These are phyloP conservation scores for Acanthis flammea DNA, from an alignment of 2,797 vertebrate genomes.

Conservation along the genomic window DNA sequence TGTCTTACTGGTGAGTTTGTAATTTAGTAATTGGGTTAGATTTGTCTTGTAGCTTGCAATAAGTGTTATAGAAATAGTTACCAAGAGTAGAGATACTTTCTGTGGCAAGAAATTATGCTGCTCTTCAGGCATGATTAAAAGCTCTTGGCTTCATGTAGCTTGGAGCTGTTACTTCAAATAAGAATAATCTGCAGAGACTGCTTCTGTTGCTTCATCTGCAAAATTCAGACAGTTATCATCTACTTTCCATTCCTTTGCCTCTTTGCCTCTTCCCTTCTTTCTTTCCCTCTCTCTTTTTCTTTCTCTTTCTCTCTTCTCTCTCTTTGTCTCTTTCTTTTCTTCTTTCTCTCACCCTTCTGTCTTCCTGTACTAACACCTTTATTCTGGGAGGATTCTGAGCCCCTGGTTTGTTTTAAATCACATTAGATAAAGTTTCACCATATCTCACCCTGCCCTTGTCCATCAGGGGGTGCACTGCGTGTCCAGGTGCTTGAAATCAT, in stretches of 20 bases:
- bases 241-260: neutral
- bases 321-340: neutral
- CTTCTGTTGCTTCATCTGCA: neutral
- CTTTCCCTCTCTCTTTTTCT: too few species aligned
- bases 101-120: neutral
- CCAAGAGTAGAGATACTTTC: neutral
- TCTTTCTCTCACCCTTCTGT: neutral
- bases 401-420: neutral
- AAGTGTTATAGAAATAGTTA: neutral
- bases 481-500: neutral
- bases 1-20: neutral
- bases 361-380: neutral
- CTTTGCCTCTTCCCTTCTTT: too few species aligned
- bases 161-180: neutral
- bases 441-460: neutral
- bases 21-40: neutral
- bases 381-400: neutral
- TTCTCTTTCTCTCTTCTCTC: too few species aligned
- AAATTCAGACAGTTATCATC: neutral
- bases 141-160: neutral
- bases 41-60: neutral
- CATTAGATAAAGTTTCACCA: neutral
- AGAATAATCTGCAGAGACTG: neutral
- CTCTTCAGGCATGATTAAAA: neutral
- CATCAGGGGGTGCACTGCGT: neutral